Evolutionary conservation across 2,113 vertebrate genomes (phyloP).

Genomic region (Hippocampus abdominalis): DNA sequence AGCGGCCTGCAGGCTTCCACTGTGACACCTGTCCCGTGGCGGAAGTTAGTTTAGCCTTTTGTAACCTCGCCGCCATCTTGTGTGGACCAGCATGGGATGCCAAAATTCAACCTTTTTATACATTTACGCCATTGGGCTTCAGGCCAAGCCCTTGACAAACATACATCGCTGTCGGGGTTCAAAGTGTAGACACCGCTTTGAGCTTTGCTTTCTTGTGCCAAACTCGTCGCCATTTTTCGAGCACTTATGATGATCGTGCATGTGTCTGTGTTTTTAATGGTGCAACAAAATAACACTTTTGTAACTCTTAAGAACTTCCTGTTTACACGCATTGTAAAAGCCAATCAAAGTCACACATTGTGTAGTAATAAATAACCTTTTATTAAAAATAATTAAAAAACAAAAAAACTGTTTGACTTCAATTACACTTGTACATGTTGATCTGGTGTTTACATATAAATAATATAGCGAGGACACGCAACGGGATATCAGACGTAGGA

Average conservation of each 20-base stretch:
- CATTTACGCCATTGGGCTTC: not conserved
- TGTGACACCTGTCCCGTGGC: not conserved
- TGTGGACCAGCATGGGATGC: not conserved
- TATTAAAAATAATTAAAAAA: conserved; percentile 51
- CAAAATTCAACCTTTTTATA: not conserved
- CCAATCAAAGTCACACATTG: not conserved
- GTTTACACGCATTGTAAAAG: not conserved
- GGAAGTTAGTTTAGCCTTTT: not conserved
- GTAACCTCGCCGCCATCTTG: not conserved
- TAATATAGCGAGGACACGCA: not conserved
- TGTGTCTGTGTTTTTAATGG: not conserved
- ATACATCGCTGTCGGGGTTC: not conserved
- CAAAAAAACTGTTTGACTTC: conserved; percentile 28
- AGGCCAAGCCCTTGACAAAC: not conserved
- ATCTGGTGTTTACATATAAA: conserved; percentile 27
- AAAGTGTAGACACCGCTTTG: not conserved
- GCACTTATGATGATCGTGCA: not conserved
- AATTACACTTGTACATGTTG: conserved; percentile 36
- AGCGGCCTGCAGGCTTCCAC: not conserved
- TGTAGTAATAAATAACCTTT: conserved; percentile 72
- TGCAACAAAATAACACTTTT: not conserved
- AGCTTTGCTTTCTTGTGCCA: not conserved
- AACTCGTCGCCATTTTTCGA: not conserved
- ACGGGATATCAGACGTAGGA: not conserved
- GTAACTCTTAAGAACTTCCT: not conserved